phyloP scores from a whole-genome alignment of 2,888 invertebrate genomes.

The Sinhomidia bicolor region DNA sequence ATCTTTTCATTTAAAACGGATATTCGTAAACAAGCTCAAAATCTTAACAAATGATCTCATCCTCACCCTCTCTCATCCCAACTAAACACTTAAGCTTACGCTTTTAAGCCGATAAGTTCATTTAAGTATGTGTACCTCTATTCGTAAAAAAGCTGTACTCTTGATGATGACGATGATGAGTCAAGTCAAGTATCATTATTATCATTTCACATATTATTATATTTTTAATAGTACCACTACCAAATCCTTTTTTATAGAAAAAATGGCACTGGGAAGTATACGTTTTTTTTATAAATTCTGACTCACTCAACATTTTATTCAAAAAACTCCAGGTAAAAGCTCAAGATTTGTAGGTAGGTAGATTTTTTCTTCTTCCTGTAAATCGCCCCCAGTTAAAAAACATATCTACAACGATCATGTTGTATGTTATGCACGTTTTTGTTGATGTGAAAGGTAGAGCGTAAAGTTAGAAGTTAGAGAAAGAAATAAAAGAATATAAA shows the following conservation, averaged over 20 bases:
- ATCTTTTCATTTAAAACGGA: not conserved
- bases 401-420: not conserved
- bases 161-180: conserved; percentile 48
- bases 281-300: not conserved
- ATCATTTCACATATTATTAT: not conserved
- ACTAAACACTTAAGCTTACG: not conserved
- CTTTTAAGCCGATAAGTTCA: not conserved
- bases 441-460: not conserved
- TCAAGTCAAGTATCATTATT: conserved; percentile 60
- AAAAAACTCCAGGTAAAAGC: not conserved
- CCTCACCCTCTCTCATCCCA: not conserved
- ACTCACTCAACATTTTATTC: conserved; percentile 4
- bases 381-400: conserved; percentile 31
- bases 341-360: too few relatives aligned
- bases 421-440: not conserved
- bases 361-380: conserved; percentile 15
- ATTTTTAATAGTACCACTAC: conserved; percentile 12
- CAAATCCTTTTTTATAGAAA: not conserved
- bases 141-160: not conserved
- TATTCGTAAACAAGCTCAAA: not conserved
- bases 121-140: too few relatives aligned
- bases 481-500: too few relatives aligned
- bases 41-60: conserved; percentile 19
- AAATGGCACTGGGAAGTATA: not conserved
- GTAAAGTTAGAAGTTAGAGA: not conserved